A percentile compares a stretch with the other conserved stretches of the same genome.
Evolutionary conservation across 2,113 vertebrate species (phyloP).

Genomic region (Pontoporia blainvillei): DNA sequence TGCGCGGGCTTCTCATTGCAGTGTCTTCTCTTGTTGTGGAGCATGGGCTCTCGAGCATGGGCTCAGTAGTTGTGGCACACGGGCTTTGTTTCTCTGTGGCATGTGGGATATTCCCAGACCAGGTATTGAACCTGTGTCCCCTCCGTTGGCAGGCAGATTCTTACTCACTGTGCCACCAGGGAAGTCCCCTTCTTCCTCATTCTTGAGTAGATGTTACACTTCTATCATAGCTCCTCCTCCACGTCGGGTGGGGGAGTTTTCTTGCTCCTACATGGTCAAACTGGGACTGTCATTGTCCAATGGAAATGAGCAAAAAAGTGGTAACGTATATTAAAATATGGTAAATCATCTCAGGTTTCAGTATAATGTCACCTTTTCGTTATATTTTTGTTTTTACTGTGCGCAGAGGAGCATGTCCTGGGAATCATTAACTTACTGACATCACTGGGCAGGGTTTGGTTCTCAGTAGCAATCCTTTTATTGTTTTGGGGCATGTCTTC

Average conservation of each 20-base stretch:
- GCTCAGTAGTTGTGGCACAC: too few relatives aligned
- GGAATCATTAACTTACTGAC: background rate
- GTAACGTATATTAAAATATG: background rate
- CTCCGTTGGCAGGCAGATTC: too few relatives aligned
- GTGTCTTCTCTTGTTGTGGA: too few relatives aligned
- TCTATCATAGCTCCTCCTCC: background rate
- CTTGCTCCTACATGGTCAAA: background rate
- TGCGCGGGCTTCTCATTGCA: fast-evolving
- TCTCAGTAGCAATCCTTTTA: background rate
- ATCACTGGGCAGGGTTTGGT: background rate
- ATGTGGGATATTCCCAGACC: too few relatives aligned
- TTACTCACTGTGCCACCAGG: too few relatives aligned
- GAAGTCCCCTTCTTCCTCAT: background rate
- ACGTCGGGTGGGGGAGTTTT: background rate
- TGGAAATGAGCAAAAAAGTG: background rate
- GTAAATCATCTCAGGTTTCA: background rate
- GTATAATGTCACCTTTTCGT: background rate
- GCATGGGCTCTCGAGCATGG: too few relatives aligned
- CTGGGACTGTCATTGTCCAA: background rate
- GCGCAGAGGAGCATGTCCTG: background rate
- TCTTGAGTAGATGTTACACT: background rate
- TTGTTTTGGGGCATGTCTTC: background rate
- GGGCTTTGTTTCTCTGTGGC: too few relatives aligned
- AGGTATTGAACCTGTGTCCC: too few relatives aligned
- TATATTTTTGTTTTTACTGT: background rate